phyloP scores from a whole-genome alignment of 2,888 invertebrate genomes.

The Blera fallax region DNA sequence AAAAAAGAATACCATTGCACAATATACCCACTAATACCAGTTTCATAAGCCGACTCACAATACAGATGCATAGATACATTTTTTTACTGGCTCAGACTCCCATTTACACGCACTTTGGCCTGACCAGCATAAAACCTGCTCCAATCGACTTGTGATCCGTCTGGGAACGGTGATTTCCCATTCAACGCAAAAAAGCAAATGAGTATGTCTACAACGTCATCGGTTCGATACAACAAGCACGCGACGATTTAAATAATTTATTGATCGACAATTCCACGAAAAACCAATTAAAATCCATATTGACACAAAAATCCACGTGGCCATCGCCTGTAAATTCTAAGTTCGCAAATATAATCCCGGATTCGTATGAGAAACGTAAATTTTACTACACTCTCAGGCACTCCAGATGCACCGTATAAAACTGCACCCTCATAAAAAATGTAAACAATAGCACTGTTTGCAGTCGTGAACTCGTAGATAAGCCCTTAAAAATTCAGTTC shows the following conservation, averaged over 20 bases:
- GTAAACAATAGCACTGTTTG: conserved; percentile 25
- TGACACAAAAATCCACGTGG: conserved; percentile 14
- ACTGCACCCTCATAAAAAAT: not conserved
- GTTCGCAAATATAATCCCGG: conserved; percentile 43
- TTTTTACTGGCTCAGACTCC: not conserved
- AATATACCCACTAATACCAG: conserved; percentile 35
- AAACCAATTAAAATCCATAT: not conserved
- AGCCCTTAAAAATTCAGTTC: conserved; percentile 54
- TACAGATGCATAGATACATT: conserved; percentile 9
- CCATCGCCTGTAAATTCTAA: conserved; percentile 5
- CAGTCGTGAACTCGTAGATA: conserved; percentile 25
- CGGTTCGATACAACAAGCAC: not conserved
- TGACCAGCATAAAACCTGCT: conserved; percentile 21
- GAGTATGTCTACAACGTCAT: not conserved
- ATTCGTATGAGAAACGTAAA: conserved; percentile 42
- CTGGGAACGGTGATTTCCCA: conserved; percentile 41
- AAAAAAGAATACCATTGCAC: conserved; percentile 27
- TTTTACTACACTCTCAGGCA: conserved; percentile 38
- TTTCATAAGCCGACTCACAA: not conserved
- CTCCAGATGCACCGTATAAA: conserved; percentile 5
- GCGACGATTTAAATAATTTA: not conserved
- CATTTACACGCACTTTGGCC: conserved; percentile 24
- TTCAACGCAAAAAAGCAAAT: not conserved
- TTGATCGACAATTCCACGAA: not conserved
- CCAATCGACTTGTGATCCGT: not conserved